Conservation (phyloP, 2,113 vertebrate species). For the Antennarius striatus region DNA sequence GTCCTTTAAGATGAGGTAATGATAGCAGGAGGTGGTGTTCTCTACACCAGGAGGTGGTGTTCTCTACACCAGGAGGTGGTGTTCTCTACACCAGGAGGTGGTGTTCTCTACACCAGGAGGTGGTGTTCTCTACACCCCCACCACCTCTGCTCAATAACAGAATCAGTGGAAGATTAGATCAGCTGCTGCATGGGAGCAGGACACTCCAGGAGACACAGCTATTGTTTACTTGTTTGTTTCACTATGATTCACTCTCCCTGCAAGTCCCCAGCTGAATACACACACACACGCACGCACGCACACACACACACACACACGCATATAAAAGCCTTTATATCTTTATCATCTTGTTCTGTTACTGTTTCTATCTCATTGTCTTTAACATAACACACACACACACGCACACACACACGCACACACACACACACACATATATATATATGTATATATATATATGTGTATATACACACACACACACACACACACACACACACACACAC, state of each 20-base stretch:
- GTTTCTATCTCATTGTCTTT: constrained; percentile 32
- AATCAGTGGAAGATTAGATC: constrained; percentile 44
- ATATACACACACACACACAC: too few relatives aligned
- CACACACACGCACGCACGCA: too few relatives aligned
- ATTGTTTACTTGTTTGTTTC: constrained; percentile 43
- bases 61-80: too few relatives aligned
- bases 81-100: too few relatives aligned
- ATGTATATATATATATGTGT: too few relatives aligned
- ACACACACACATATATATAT: too few relatives aligned
- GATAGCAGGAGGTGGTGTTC: constrained; percentile 1
- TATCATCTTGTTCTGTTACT: constrained; percentile 32
- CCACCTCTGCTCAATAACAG: constrained; percentile 24
- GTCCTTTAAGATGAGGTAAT: constrained; percentile 19
- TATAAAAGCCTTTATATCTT: constrained; percentile 23
- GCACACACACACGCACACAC: too few relatives aligned
- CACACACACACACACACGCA: constrained; percentile 24
- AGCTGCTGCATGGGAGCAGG: constrained; percentile 34
- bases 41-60: too few relatives aligned
- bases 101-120: too few relatives aligned
- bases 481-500: background rate
- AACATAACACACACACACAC: too few relatives aligned
- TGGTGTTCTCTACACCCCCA: too few relatives aligned
- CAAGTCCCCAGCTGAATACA: constrained; percentile 21
- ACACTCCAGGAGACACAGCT: constrained; percentile 38
- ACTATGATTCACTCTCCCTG: constrained; percentile 16